Evolutionary conservation across 2,797 vertebrate species (phyloP).

Genomic region (Phataginus tetradactyla): DNA sequence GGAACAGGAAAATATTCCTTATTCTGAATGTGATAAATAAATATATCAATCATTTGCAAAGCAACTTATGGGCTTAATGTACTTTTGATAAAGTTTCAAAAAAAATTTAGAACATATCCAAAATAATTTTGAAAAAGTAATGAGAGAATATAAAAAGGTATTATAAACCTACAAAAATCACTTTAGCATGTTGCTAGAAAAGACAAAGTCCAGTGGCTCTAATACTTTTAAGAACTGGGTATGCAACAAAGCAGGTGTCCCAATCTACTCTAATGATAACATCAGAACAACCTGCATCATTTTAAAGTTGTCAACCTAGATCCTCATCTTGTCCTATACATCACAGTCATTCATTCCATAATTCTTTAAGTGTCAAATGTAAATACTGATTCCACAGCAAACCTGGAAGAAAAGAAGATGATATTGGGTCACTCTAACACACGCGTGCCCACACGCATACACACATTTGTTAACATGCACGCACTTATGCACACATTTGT

Average conservation of each 20-base stretch:
- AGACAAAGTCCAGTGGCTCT: background rate
- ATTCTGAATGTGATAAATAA: background rate
- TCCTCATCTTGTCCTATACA: background rate
- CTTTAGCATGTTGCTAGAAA: background rate
- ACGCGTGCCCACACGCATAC: background rate
- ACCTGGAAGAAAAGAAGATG: background rate
- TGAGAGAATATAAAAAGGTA: background rate
- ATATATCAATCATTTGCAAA: background rate
- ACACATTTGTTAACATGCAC: too few species aligned
- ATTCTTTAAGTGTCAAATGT: background rate
- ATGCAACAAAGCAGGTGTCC: background rate
- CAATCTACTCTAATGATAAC: background rate
- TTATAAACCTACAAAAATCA: background rate
- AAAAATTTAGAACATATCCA: background rate
- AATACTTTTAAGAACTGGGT: background rate
- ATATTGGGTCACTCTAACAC: background rate
- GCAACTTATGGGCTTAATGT: background rate
- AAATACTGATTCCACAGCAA: background rate
- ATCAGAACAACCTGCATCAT: background rate
- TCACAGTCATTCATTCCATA: background rate
- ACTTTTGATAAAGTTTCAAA: background rate
- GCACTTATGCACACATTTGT: background rate
- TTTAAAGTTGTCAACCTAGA: background rate
- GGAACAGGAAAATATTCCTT: background rate
- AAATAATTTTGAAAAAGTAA: background rate